Percentiles rank a stretch among this genome's conserved stretches.
Conservation (phyloP, 2,888 invertebrate species). For the Watsonalla cultraria region DNA sequence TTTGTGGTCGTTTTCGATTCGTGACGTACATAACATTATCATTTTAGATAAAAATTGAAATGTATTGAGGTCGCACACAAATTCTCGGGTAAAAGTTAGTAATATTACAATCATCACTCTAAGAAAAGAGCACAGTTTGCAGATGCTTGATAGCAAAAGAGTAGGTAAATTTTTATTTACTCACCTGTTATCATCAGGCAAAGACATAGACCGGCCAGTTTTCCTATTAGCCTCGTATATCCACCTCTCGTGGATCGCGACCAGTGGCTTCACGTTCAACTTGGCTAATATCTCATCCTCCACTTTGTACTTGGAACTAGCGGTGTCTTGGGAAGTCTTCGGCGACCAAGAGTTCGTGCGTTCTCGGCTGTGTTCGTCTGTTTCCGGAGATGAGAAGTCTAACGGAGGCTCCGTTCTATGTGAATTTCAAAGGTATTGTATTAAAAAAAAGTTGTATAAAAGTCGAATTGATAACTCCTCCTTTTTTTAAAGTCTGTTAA, state of each 20-base stretch:
- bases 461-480: too few species aligned
- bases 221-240: conserved; percentile 68
- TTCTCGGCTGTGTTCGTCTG: conserved; percentile 30
- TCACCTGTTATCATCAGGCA: conserved; percentile 64
- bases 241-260: conserved; percentile 72
- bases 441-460: too few species aligned
- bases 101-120: too few species aligned
- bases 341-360: conserved; percentile 42
- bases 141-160: too few species aligned
- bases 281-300: conserved; percentile 55
- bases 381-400: conserved; percentile 37
- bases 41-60: too few species aligned
- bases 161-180: too few species aligned
- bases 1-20: conserved; percentile 34
- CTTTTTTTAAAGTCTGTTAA: too few species aligned
- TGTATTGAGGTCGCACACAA: too few species aligned
- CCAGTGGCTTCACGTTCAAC: conserved; percentile 66
- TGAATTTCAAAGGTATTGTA: background rate
- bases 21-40: too few species aligned
- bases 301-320: conserved; percentile 24
- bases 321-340: conserved; percentile 26
- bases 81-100: too few species aligned
- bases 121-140: too few species aligned
- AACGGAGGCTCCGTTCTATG: conserved; percentile 37
- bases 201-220: conserved; percentile 54